Evolutionary conservation across 2,113 vertebrate species (phyloP), one percentile per base, ranked within the genome.

Genomic region (Synchiropus splendidus): DNA sequence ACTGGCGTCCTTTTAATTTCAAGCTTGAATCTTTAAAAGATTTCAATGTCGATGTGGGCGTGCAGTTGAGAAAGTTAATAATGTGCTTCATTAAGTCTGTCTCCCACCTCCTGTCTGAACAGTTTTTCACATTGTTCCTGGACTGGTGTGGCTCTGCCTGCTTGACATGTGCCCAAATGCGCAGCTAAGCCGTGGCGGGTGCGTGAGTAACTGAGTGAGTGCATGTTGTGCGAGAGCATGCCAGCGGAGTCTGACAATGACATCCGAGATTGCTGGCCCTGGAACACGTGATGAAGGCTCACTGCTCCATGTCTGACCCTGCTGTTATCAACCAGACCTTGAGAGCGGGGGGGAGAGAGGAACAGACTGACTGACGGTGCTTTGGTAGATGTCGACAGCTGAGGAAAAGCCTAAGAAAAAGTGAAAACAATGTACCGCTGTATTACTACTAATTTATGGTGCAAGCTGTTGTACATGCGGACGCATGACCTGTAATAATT

Each of bases 251-350:
- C 30, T 44, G 49, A 17, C 42, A 3, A 16, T 42, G 64, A 61
- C 18, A 14, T 58, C 40, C 37, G 39, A 45, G 45, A 27, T 12
- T 31, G 45, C n/a, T 12, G 10, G 48, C 18, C 42, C 16, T 44
- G 45, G 42, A 59, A 55, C 59, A 57, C 36, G 42, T 67, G 61
- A 64, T 48, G 58, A 55, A 56, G 39, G 49, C 39, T 66, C 68
- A 49, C 36, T 30, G 42, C 48, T 50, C 55, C 54, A 51, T 41
- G 49, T 57, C 36, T 64, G 59, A 65, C 66, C 60, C 54, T 43
- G 27, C 33, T 47, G 45, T 43, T 71, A 70, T 71, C 58, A 65
- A 48, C 64, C 48, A 47, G 45, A 30, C 60, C 51, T 64, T 50
- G 42, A 54, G 54, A 61, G 16, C 42, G 18, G 12, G 33, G 31